Conservation (phyloP, 1,140 invertebrate species). For the Papilio xuthus region DNA sequence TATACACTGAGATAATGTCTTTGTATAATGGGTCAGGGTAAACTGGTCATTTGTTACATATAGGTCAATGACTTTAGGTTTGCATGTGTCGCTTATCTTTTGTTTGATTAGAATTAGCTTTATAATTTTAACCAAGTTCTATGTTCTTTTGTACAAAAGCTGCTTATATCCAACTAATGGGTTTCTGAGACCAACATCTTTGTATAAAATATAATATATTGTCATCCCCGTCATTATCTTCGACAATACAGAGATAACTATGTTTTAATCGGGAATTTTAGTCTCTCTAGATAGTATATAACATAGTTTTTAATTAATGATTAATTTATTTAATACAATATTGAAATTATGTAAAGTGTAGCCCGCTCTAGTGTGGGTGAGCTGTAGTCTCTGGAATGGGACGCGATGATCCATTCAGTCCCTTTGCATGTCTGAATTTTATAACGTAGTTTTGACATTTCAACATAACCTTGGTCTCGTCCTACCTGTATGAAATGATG, state of each 20-base stretch:
- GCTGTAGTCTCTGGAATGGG: no score
- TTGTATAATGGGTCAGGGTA: not conserved
- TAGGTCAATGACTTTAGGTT: slow-evolving; percentile 19
- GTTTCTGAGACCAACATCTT: no score
- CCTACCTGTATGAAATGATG: not conserved
- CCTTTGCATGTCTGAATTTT: not conserved
- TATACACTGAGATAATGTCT: not conserved
- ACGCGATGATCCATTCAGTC: no score
- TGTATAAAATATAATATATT: no score
- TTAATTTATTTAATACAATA: no score
- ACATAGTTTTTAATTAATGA: no score
- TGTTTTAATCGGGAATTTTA: no score
- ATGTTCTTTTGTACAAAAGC: not conserved
- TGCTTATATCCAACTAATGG: not conserved
- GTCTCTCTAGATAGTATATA: no score
- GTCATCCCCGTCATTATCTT: no score
- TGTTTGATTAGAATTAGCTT: not conserved
- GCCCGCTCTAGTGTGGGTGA: not conserved
- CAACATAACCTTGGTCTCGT: not conserved
- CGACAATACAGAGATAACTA: no score
- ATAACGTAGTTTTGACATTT: not conserved
- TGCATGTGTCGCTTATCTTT: slow-evolving; percentile 10
- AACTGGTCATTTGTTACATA: not conserved
- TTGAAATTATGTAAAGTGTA: not conserved
- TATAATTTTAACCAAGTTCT: not conserved